Evolutionary conservation across 2,797 vertebrate genomes (phyloP), one percentile per base, ranked within the genome.

Genomic region (Lates japonicus): DNA sequence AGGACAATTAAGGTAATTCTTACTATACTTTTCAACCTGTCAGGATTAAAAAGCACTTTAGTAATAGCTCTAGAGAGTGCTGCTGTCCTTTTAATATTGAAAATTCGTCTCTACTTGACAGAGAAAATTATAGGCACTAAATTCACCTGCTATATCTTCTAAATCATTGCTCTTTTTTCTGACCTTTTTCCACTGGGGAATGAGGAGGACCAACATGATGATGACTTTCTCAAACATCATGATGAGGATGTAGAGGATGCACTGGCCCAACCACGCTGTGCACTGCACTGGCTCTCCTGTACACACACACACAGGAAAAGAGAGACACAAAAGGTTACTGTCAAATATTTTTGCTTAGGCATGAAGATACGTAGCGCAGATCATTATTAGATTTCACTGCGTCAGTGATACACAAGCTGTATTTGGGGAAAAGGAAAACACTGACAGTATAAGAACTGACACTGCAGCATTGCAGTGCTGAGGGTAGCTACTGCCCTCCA

Each of bases 151-250:
- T 68, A 3, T 13, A 6, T 61, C 49, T 58, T 74, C 2, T 29
- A 66, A 46, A 37, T 41, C 0, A 10, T 35, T 57, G 61, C 79
- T 46, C 2, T 67, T 67, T 68, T 41, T 74, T 31, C 81, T 91
- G 92, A 99, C 98, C 98, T 98, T 95, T 91, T 98, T 99, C 97
- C 98, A 99, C 88, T 98, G 97, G 33, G 98, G 98, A 84, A 98
- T 97, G 63, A 99, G 97, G 37, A 99, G 96, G 73, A 99, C 96
- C 82, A 99, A 92, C 93, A 99, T 97, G 94, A 99, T 98, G 29
- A 98, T 89, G 25, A 97, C 95, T 93, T 99, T 99, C 94, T 99
- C 98, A 93, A 99, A 97, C 86, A 96, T 96, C 98, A 99, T 97
- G 87, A 99, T 99, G 90, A 99, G 90, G 85, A 99, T 98, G 94